Percentiles rank a stretch among this genome's conserved stretches.
Evolutionary conservation across 2,113 vertebrate genomes (phyloP).

Genomic region (Mustelus asterias): DNA sequence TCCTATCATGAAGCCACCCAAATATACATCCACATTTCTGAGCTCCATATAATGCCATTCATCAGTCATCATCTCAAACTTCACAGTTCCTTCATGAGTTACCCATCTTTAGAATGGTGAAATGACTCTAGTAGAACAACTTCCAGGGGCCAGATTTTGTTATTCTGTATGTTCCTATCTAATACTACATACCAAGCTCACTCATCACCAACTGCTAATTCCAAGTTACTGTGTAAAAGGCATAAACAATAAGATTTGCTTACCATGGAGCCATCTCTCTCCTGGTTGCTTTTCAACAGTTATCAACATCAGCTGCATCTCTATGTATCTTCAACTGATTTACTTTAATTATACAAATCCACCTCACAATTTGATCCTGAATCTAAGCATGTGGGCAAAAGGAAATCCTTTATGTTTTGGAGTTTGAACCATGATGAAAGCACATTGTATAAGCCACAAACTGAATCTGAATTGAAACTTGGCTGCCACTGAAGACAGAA

Average conservation of each 20-base stretch:
- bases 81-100: neutral
- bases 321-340: neutral
- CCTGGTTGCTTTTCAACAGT: neutral
- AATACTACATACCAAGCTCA: neutral
- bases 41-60: neutral
- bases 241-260: neutral
- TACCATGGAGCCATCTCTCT: neutral
- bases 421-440: neutral
- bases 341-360: neutral
- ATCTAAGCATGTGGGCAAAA: neutral
- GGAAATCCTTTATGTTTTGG: neutral
- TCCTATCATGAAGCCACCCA: neutral
- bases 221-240: neutral
- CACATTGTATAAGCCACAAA: neutral
- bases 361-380: neutral
- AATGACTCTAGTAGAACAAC: neutral
- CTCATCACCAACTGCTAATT: neutral
- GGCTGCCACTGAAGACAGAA: neutral
- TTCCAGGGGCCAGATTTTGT: neutral
- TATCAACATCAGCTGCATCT: neutral
- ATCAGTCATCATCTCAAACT: neutral
- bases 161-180: neutral
- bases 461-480: neutral
- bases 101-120: neutral
- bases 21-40: neutral